These are phyloP conservation scores for Petrolisthes cinctipes DNA, from an alignment of 2,888 invertebrate species.

Conservation along the genomic window DNA sequence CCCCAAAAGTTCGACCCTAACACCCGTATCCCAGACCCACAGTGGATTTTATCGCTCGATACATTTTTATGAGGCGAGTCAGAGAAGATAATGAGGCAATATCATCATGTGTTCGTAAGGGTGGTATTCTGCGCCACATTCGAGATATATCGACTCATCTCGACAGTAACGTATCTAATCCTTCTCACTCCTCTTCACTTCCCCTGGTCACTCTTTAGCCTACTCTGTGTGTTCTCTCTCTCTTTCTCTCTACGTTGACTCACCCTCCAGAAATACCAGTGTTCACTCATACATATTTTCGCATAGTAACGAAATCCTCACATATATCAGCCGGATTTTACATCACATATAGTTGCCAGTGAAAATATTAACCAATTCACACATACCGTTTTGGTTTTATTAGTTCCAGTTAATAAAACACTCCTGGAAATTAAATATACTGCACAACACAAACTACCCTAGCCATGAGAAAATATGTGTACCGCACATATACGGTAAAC, in stretches of 20 bases:
- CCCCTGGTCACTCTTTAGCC: background rate
- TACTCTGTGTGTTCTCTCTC: background rate
- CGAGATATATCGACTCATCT: background rate
- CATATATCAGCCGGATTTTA: no score
- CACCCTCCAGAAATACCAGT: background rate
- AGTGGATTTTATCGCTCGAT: background rate
- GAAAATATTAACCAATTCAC: no score
- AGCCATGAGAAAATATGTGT: no score
- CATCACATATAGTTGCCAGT: no score
- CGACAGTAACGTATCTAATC: background rate
- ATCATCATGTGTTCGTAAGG: background rate
- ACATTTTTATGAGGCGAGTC: background rate
- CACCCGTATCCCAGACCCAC: background rate
- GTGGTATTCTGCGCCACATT: background rate
- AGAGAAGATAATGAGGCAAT: slow-evolving; percentile 14
- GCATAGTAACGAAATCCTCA: no score
- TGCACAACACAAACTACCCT: no score
- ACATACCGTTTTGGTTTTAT: no score
- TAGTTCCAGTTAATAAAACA: no score
- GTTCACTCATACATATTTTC: background rate
- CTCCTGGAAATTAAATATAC: no score
- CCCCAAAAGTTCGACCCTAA: background rate
- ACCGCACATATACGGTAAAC: no score
- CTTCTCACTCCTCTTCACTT: background rate
- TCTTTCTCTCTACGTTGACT: background rate